Evolutionary conservation across 2,797 vertebrate species (phyloP).

Genomic region (Helarctos malayanus): DNA sequence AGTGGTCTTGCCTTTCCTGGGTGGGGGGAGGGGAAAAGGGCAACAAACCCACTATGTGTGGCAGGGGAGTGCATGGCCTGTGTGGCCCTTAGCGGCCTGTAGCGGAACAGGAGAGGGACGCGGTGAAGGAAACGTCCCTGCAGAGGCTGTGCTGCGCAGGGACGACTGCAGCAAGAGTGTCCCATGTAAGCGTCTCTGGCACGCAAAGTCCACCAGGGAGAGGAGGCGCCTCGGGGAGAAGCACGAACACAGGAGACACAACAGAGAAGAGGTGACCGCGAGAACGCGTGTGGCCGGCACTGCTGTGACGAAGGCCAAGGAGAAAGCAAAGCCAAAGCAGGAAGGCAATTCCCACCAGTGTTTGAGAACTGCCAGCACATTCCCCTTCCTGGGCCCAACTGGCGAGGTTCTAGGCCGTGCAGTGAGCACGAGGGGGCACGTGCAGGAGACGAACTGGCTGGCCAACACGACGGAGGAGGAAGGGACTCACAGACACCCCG

Average conservation of each 20-base stretch:
- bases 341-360: constrained; percentile 95
- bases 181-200: constrained; percentile 90
- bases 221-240: constrained; percentile 95
- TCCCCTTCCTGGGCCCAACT: constrained; percentile 85
- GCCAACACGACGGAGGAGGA: not conserved
- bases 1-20: constrained; percentile 6
- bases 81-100: constrained; percentile 74
- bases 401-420: not conserved
- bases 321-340: constrained; percentile 93
- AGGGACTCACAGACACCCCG: not conserved
- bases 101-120: constrained; percentile 91
- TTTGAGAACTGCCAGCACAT: constrained; percentile 95
- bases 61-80: constrained; percentile 51
- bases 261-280: constrained; percentile 95
- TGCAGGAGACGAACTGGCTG: not conserved
- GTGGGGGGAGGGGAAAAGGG: not conserved
- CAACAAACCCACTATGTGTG: not conserved
- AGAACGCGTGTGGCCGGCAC: constrained; percentile 94
- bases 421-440: not conserved
- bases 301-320: constrained; percentile 93
- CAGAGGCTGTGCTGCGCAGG: constrained; percentile 87
- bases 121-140: constrained; percentile 86
- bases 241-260: constrained; percentile 95
- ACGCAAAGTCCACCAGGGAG: constrained; percentile 95
- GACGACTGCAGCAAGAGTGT: constrained; percentile 93